These are phyloP conservation scores for Lasioglossum zephyrum DNA, from an alignment of 2,888 invertebrate species.

Conservation along the genomic window DNA sequence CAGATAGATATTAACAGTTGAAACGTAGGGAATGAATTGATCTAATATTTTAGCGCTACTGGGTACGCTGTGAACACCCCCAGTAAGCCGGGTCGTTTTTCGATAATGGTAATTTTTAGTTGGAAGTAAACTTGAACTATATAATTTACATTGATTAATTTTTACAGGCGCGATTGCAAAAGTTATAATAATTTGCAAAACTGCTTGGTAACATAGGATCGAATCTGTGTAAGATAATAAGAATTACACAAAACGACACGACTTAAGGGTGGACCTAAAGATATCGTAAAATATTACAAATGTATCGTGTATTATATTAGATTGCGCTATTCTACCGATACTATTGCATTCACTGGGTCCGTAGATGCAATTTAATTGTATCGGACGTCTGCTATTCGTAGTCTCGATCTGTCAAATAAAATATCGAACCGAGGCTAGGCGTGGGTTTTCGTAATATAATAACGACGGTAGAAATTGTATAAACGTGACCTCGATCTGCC, in stretches of 20 bases:
- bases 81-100: too few relatives aligned
- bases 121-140: too few relatives aligned
- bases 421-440: background rate
- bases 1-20: background rate
- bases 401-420: background rate
- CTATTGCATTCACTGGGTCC: background rate
- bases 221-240: background rate
- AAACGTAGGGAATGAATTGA: background rate
- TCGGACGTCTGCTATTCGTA: background rate
- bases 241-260: background rate
- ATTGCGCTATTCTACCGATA: background rate
- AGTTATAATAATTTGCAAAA: too few relatives aligned
- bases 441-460: background rate
- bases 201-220: too few relatives aligned
- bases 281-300: background rate
- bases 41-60: background rate
- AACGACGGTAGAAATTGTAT: background rate
- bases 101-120: too few relatives aligned
- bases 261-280: background rate
- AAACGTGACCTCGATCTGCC: conserved; percentile 8
- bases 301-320: background rate
- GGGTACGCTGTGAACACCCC: too few relatives aligned
- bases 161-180: too few relatives aligned
- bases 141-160: too few relatives aligned
- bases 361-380: background rate